Evolutionary conservation across 2,113 vertebrate species (phyloP), one percentile per base, ranked within the genome.

Genomic region (Nanorana parkeri): DNA sequence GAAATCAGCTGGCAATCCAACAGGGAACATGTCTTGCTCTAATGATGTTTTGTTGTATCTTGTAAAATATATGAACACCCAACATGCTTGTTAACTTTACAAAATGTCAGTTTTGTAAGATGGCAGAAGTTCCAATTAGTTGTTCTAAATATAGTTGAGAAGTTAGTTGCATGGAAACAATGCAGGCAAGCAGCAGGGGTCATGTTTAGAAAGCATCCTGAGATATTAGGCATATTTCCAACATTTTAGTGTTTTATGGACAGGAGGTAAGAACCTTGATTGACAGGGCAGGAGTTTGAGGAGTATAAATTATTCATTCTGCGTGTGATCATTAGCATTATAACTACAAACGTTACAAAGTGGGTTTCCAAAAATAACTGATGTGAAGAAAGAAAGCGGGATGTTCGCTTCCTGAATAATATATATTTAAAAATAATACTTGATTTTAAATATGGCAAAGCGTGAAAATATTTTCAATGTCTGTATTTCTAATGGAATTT

Each of bases 71-170:
- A 87, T 87, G 29, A 84, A 89, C 86, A 84, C 86, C 88, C 88
- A 84, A 90, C 89, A 90, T 87, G 89, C 90, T 90, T 90, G 90
- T 89, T 86, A 87, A 86, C 90, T 91, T 92, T 87, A 90, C 51
- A 88, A 90, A 85, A 87, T 90, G 91, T 87, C 91, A 90, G 78
- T 88, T 91, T 88, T 85, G 86, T 90, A 89, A 93, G 88, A 88
- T 87, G 88, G 89, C 87, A 87, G 88, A 89, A 89, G 86, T 88
- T 88, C 92, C 91, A 94, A 93, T 94, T 94, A 92, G 89, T 92
- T 90, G 87, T 88, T 90, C 91, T 91, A 92, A 92, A 93, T 90
- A 92, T 89, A 93, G 92, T 69, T 86, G 85, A 28, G 87, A 86
- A 78, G 84, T 90, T 84, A 90, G 69, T 51, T 84, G 56, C 83